Base-by-base conservation (phyloP, 2,888 invertebrate genomes). In the Allophyes oxyacanthae region DNA sequence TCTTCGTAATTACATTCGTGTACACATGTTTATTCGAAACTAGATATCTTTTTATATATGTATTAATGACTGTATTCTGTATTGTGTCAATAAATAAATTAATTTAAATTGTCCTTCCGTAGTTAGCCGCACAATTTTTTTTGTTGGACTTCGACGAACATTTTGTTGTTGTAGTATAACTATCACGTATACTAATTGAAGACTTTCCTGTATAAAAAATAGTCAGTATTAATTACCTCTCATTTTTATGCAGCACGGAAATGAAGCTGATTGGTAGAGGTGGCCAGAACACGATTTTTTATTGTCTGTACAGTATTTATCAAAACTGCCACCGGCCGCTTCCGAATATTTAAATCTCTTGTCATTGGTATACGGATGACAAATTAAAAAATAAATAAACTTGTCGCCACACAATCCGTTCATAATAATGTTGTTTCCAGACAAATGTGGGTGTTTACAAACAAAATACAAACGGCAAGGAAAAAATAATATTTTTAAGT, bases 261-360 rank as follows among this genome's bases (percentile, higher is more conserved):
- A 42, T 46, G 32, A 20, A 40, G 13, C 33, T 7, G 3, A 32
- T 30, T 30, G 10, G 4, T 28, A 8, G 9, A 25, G n/a, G n/a
- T n/a, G n/a, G n/a, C n/a, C n/a, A 30, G 33, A 37, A 6, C 40
- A 15, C 5, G 13, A 43, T 34, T 45, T 54, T 49, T 41, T 28
- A n/a, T 46, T 37, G 38, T 8, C 2, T 6, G 10, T 26, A 49
- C 13, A 25, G 3, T 7, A 6, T 26, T 32, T 32, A 11, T 46
- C 20, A 13, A 11, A 32, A 51, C 34, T 26, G 26, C 0, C 20
- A 50, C 26, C 38, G 26, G 46, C 8, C 1, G 32, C 50, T 68
- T 53, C 72, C 52, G 50, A 71, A 53, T 68, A 38, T 43, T 40
- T 41, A 20, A 37, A 28, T 48, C 38, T 52, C 9, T 49, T 45